These are phyloP conservation scores for Leptinotarsa undecemlineata DNA, from an alignment of 1,140 invertebrate species.

Conservation along the genomic window DNA sequence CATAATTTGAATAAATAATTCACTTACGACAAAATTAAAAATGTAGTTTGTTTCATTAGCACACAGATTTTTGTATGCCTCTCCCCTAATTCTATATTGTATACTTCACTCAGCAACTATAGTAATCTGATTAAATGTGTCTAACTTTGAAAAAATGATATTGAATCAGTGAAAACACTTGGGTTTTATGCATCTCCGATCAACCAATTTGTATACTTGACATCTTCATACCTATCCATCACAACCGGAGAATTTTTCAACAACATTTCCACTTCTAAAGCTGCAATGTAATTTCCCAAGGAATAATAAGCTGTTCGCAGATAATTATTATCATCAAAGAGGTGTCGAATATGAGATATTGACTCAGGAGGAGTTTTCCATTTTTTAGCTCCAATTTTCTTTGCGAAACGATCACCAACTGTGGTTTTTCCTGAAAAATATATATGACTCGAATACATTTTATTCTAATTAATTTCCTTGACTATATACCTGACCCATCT, in stretches of 20 bases:
- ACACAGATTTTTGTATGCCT: no score
- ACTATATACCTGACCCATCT: conserved; percentile 48
- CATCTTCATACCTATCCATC: conserved; percentile 47
- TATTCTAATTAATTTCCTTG: not conserved
- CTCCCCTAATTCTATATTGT: no score
- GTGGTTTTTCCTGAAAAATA: conserved; percentile 40
- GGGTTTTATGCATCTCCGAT: conserved; percentile 23
- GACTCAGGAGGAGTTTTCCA: conserved; percentile 47
- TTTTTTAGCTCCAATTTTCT: conserved; percentile 37
- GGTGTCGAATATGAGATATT: conserved; percentile 36
- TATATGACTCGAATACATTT: no score
- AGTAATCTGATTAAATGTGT: no score
- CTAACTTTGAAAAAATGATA: no score
- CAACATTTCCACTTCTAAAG: conserved; percentile 40
- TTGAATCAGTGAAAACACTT: not conserved
- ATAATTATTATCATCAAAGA: conserved; percentile 45
- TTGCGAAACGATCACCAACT: conserved; percentile 37
- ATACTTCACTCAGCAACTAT: no score
- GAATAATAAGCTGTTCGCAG: conserved; percentile 49
- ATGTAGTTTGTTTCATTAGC: no score
- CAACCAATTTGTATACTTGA: not conserved
- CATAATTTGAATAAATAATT: no score
- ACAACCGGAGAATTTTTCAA: conserved; percentile 46
- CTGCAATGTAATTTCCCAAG: conserved; percentile 53
- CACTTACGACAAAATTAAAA: no score